Base-by-base conservation (phyloP, 2,888 invertebrate genomes). In the Drosophila ustulata region DNA sequence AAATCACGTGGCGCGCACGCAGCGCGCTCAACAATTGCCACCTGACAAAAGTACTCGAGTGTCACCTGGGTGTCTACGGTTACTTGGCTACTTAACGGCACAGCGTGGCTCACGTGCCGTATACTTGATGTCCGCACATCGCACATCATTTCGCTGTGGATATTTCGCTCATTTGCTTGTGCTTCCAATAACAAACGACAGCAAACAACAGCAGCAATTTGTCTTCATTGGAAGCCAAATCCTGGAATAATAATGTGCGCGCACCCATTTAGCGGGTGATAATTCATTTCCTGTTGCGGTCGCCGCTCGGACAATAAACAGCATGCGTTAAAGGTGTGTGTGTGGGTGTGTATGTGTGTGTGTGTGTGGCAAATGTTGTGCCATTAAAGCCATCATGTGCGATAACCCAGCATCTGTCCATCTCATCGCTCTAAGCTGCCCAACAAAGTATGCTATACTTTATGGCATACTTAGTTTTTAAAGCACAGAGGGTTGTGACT, bases 211-310 rank as follows among this genome's bases (percentile, higher is more conserved):
- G 30, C 25, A 52, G 50, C 57, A 64, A 88, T 86, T 80, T 73
- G 47, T 88, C 71, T 80, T 86, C 87, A 88, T 82, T 79, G 49
- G 18, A 51, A 52, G 18, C 51, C 52, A 45, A 32, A 34, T 50
- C 32, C 58, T 50, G 56, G 41, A 66, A 78, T 82, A 82, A 88
- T 75, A 67, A 72, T 78, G 69, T 58, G 62, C 63, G 63, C 80
- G 70, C 62, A 64, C 66, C 78, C 71, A 88, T 86, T 88, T 76
- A 83, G 73, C 69, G 68, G 69, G 81, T 66, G 78, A 82, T 80
- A 80, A 77, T 73, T 82, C 73, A 82, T 88, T 83, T 88, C 81
- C 81, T 80, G 77, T 26, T 55, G 52, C 47, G 55, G 61, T 64
- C 49, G 58, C 32, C 74, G 57, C 47, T 64, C 41, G 25, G 46